Percentiles rank a stretch among this genome's conserved stretches.
Evolutionary conservation across 2,888 invertebrate genomes (phyloP).

Genomic region (Drosophila neoperkinsi): DNA sequence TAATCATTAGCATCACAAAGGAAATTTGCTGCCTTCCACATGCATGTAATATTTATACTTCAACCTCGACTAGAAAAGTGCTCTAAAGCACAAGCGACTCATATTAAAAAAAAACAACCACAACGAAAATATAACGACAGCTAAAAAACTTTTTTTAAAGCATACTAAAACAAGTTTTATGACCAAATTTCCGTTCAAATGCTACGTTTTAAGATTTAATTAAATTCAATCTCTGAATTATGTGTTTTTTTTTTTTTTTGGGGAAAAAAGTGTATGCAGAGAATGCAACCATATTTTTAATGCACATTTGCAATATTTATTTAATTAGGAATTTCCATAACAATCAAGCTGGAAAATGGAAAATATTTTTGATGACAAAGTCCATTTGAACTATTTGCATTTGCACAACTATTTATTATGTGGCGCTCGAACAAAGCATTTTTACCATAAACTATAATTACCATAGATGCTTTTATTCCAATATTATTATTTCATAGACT

Average conservation of each 20-base stretch:
- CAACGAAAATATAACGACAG: background rate
- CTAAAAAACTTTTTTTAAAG: background rate
- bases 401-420: background rate
- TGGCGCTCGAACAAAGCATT: background rate
- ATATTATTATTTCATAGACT: background rate
- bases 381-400: constrained; percentile 11
- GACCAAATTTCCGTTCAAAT: background rate
- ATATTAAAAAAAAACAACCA: background rate
- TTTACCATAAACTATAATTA: background rate
- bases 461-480: background rate
- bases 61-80: background rate
- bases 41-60: background rate
- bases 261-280: background rate
- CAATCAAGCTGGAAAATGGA: background rate
- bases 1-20: background rate
- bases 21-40: background rate
- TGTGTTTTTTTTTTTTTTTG: background rate
- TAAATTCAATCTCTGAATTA: background rate
- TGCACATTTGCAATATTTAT: background rate
- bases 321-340: background rate
- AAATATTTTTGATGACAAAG: background rate
- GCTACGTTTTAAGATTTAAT: background rate
- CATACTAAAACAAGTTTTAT: background rate
- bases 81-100: accelerated
- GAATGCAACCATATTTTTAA: background rate